These are phyloP conservation scores for Rhynchonycteris naso DNA, from an alignment of 2,797 vertebrate species.

Conservation along the genomic window DNA sequence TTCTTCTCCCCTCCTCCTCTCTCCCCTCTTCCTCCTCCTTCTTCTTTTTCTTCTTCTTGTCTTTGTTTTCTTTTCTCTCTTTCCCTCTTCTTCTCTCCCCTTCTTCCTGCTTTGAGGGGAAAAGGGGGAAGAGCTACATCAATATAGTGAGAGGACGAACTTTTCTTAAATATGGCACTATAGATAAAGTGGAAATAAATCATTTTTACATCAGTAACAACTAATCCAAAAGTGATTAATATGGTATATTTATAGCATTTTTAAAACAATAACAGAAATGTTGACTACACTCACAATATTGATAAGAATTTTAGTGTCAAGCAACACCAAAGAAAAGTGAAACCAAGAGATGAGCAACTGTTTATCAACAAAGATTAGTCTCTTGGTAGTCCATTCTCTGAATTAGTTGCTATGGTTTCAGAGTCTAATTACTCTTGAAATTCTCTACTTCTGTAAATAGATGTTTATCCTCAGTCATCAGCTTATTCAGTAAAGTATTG, in stretches of 20 bases:
- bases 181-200: background rate
- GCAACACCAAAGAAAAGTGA: background rate
- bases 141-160: background rate
- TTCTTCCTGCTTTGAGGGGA: background rate
- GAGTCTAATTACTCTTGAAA: conserved; percentile 8
- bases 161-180: background rate
- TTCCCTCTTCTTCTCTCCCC: background rate
- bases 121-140: background rate
- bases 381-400: background rate
- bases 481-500: background rate
- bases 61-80: background rate
- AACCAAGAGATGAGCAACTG: background rate
- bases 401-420: conserved; percentile 1
- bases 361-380: background rate
- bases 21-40: background rate
- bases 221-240: background rate
- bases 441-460: background rate
- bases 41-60: no score
- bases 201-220: background rate
- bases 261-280: background rate
- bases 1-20: background rate
- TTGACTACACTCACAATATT: background rate
- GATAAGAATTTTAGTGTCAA: background rate
- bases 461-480: background rate
- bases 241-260: background rate